Percentiles rank a stretch among this genome's conserved stretches.
These are phyloP conservation scores for Fulmarus glacialis DNA, from an alignment of 2,113 vertebrate genomes.

Conservation along the genomic window DNA sequence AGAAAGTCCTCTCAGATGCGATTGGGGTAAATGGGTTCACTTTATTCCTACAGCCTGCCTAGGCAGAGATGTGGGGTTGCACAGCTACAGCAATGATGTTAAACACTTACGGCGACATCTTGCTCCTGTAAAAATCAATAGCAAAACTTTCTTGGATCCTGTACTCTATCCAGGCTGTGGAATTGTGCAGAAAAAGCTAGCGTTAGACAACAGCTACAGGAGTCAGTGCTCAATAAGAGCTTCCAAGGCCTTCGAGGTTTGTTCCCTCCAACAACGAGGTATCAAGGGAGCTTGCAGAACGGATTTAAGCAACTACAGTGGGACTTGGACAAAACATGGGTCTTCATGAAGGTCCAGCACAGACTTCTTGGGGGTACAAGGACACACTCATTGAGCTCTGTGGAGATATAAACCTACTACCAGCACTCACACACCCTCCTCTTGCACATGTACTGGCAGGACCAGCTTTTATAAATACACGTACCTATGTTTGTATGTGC, in stretches of 20 bases:
- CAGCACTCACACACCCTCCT: not conserved
- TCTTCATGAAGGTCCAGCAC: not conserved
- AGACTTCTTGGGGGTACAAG: not conserved
- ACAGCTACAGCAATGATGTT: not conserved
- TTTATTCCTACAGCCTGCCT: not conserved
- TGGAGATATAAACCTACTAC: not conserved
- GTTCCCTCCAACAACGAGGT: not conserved
- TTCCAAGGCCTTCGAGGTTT: not conserved
- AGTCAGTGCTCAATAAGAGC: not conserved
- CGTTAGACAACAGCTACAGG: not conserved
- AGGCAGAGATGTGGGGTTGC: not conserved
- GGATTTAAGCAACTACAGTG: not conserved
- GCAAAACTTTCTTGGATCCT: not conserved
- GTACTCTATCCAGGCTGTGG: not conserved
- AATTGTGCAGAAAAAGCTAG: not conserved
- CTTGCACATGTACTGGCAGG: fast-evolving
- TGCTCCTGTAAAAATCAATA: not conserved
- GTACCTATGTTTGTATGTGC: not conserved
- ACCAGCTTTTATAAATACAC: not conserved
- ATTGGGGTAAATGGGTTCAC: not conserved
- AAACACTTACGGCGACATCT: not conserved
- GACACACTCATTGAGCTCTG: fast-evolving
- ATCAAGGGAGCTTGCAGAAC: not conserved
- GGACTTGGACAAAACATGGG: not conserved
- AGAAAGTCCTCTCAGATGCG: not conserved